Percentiles rank a stretch among this genome's conserved stretches.
Evolutionary conservation across 2,797 vertebrate species (phyloP).

Genomic region (Sebastiscus tertius): DNA sequence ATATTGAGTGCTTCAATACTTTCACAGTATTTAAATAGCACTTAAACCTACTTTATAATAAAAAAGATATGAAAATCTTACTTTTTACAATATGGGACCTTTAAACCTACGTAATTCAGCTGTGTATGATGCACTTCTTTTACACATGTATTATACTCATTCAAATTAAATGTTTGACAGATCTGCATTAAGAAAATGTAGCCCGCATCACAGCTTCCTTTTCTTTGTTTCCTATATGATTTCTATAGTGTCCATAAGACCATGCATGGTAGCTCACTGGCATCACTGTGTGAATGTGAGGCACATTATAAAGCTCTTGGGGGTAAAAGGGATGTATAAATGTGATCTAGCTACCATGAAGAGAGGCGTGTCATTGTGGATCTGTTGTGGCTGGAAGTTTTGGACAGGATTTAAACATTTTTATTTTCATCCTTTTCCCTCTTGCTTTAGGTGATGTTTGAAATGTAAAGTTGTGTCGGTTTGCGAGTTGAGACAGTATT

Average conservation of each 20-base stretch:
- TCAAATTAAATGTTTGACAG: background rate
- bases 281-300: background rate
- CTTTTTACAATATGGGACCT: too few relatives aligned
- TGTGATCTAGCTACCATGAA: background rate
- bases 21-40: too few relatives aligned
- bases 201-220: too few relatives aligned
- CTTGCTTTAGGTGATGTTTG: background rate
- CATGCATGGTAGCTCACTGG: background rate
- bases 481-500: too few relatives aligned
- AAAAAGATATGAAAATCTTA: accelerated
- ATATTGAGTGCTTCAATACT: too few relatives aligned
- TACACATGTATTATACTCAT: background rate
- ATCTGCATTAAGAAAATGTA: background rate
- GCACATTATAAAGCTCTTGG: background rate
- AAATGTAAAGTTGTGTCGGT: background rate
- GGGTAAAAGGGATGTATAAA: background rate
- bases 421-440: background rate
- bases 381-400: too few relatives aligned
- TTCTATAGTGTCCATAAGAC: too few relatives aligned
- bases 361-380: background rate
- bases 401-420: background rate
- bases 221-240: too few relatives aligned
- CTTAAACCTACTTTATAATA: too few relatives aligned
- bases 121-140: background rate
- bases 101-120: background rate